Evolutionary conservation across 2,797 vertebrate genomes (phyloP), one percentile per base, ranked within the genome.

Genomic region (Rhodeus uyekii): DNA sequence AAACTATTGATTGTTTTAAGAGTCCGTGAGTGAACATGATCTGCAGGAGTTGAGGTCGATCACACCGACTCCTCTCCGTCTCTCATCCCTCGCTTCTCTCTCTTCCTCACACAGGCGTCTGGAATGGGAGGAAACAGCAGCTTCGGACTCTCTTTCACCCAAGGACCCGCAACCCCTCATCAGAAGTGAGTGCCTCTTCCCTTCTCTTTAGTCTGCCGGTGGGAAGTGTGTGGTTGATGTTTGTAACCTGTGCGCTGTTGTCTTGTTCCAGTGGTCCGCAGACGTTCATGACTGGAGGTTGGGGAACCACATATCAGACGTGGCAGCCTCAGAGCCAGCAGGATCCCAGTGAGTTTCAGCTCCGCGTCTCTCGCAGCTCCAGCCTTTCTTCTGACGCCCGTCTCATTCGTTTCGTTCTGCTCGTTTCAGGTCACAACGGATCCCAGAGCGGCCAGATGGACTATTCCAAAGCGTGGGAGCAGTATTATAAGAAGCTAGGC

Each of bases 311-410:
- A 86, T 99, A 98, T 93, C 97, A 98, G 91, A 96, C 98, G 7
- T 99, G 98, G 98, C 98, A 98, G 90, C 96, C 97, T 86, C 97
- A 97, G 87, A 91, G 95, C 82, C 98, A 98, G 81, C 97, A 99
- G 94, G 96, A 98, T 83, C 97, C 97, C 93, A 94, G 98, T 99
- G 92, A 97, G 97, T 96, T 18, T n/a, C 36, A 44, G n/a, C n/a
- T n/a, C n/a, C n/a, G n/a, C n/a, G n/a, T n/a, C n/a, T n/a, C n/a
- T n/a, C n/a, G n/a, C 42, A 16, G 13, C 42, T 44, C 42, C 4
- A 38, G 1, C 2, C 14, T 7, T 19, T 19, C 44, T 7, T 46
- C 44, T 42, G 12, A 39, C 8, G 9, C 39, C 13, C 64, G 2
- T 58, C 78, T 60, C 7, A 60, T 44, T 71, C 2, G 60, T 29